Conservation (phyloP, 2,888 invertebrate species). For the Cantharis rufa region DNA sequence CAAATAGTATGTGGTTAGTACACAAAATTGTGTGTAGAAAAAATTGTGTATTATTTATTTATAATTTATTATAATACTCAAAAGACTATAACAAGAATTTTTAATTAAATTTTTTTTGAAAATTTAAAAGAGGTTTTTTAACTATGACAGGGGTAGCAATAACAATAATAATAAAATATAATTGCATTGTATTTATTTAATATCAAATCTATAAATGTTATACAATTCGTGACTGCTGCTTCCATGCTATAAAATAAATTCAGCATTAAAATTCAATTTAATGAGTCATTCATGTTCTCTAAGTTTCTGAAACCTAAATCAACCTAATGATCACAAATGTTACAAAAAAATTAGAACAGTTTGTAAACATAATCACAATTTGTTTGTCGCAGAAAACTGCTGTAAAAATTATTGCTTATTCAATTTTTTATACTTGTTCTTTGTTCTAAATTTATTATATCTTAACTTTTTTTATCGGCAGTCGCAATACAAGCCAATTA, state of each 20-base stretch:
- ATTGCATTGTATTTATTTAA: constrained; percentile 1
- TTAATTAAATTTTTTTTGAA: not conserved
- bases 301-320: not conserved
- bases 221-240: constrained; percentile 20
- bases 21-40: too few relatives aligned
- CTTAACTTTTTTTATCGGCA: not conserved
- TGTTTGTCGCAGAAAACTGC: not conserved
- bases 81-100: too few relatives aligned
- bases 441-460: not conserved
- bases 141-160: not conserved
- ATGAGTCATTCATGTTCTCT: constrained; percentile 17
- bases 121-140: not conserved
- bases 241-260: constrained; percentile 17
- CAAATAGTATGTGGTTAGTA: too few relatives aligned
- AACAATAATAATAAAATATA: constrained; percentile 3
- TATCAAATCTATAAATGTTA: constrained; percentile 21
- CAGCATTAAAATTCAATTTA: constrained; percentile 27
- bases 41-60: too few relatives aligned
- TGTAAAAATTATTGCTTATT: not conserved
- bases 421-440: not conserved
- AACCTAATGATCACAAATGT: not conserved
- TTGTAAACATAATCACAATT: not conserved
- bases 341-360: not conserved
- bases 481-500: not conserved
- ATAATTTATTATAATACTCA: too few relatives aligned